Conservation (phyloP, 2,888 invertebrate genomes). For the Clistopyga incitator region DNA sequence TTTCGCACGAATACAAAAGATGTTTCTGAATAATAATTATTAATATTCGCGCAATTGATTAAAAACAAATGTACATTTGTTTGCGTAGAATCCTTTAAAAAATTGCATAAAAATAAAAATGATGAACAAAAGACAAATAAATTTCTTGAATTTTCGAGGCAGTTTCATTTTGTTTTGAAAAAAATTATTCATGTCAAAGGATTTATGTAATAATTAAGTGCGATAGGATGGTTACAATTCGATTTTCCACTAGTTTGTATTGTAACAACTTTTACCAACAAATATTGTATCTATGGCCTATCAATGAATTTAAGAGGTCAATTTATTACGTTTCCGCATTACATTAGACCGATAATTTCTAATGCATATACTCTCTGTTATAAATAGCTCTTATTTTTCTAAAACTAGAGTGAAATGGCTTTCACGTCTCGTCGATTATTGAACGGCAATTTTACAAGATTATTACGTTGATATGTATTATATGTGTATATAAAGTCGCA, state of each 20-base stretch:
- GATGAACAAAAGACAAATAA: no score
- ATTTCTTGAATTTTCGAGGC: no score
- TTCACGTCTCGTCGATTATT: slow-evolving; percentile 41
- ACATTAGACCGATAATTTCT: slow-evolving; percentile 33
- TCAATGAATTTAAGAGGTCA: slow-evolving; percentile 15
- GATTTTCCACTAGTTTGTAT: slow-evolving; percentile 7
- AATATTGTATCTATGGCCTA: slow-evolving; percentile 50
- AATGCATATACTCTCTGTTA: slow-evolving; percentile 52
- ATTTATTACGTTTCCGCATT: slow-evolving; percentile 29
- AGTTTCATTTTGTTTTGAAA: no score
- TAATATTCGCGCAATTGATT: no score
- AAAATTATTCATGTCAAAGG: neutral
- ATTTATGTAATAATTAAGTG: neutral
- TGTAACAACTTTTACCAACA: slow-evolving; percentile 26
- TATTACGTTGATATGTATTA: slow-evolving; percentile 62
- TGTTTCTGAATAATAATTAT: no score
- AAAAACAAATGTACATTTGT: no score
- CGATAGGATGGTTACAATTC: neutral
- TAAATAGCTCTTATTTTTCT: slow-evolving; percentile 68
- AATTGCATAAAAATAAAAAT: no score
- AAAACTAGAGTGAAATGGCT: slow-evolving; percentile 57
- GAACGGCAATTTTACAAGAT: slow-evolving; percentile 58
- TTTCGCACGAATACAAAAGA: no score
- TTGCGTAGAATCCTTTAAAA: no score
- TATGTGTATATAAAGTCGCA: slow-evolving; percentile 64